phyloP scores from a whole-genome alignment of 2,888 invertebrate species.

The Drosophila affinis region DNA sequence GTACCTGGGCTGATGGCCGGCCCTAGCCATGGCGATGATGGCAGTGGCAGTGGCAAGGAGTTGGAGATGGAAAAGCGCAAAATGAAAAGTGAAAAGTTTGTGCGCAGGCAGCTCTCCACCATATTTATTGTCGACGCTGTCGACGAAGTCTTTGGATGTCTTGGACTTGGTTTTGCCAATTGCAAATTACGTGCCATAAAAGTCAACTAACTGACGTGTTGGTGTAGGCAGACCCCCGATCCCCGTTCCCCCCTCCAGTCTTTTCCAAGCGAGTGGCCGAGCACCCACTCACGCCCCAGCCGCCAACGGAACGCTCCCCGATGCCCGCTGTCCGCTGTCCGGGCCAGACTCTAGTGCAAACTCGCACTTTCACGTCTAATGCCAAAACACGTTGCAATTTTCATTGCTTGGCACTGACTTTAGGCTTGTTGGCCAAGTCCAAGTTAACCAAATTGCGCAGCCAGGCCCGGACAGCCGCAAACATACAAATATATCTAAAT shows the following conservation, averaged over 20 bases:
- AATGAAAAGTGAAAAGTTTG: conserved; percentile 82
- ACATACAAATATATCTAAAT: conserved; percentile 13
- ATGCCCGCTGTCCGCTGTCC: conserved; percentile 35
- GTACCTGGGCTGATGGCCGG: neutral
- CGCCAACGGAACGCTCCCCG: neutral
- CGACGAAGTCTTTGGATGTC: conserved; percentile 35
- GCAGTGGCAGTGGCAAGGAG: neutral
- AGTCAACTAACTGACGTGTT: conserved; percentile 57
- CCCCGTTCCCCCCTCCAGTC: conserved; percentile 2
- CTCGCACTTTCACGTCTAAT: conserved; percentile 81
- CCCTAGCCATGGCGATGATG: neutral
- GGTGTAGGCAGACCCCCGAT: conserved; percentile 58
- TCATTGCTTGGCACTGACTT: conserved; percentile 80
- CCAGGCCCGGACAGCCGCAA: conserved; percentile 14
- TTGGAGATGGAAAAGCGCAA: conserved; percentile 67
- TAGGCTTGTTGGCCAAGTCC: conserved; percentile 79
- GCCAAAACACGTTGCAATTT: conserved; percentile 79
- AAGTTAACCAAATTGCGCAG: conserved; percentile 62
- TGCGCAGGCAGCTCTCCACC: conserved; percentile 36
- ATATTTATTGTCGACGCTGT: conserved; percentile 28
- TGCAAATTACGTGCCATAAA: conserved; percentile 80
- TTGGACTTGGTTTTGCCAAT: conserved; percentile 66
- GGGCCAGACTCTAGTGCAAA: conserved; percentile 49
- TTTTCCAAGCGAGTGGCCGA: neutral
- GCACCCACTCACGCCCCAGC: conserved; percentile 42